Evolutionary conservation across 2,797 vertebrate genomes (phyloP).

Genomic region (Rhinogobio ventralis): DNA sequence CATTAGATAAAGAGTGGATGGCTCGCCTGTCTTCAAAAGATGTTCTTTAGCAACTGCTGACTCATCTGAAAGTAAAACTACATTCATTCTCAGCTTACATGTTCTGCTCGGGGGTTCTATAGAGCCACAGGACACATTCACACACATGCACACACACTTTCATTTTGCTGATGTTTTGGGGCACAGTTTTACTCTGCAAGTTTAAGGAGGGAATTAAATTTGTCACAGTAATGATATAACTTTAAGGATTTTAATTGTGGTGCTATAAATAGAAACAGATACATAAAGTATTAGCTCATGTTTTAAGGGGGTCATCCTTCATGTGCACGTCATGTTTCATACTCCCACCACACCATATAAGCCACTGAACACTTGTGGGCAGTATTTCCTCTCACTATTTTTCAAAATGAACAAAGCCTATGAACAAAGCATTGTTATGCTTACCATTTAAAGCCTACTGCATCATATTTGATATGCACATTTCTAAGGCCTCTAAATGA

Average conservation of each 20-base stretch:
- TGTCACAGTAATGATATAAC: neutral
- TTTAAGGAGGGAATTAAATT: neutral
- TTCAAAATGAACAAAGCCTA: neutral
- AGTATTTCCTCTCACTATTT: slow-evolving; percentile 23
- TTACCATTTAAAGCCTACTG: neutral
- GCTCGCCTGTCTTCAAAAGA: slow-evolving; percentile 51
- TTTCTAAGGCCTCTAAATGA: neutral
- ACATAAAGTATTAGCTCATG: neutral
- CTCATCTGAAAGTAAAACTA: slow-evolving; percentile 52
- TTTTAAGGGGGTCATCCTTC: neutral
- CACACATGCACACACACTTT: neutral
- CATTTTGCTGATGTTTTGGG: slow-evolving; percentile 12
- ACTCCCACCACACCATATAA: neutral
- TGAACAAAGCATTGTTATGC: neutral
- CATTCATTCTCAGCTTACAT: slow-evolving; percentile 42
- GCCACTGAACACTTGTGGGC: slow-evolving; percentile 14
- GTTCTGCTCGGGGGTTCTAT: slow-evolving; percentile 32
- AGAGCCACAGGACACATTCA: slow-evolving; percentile 17
- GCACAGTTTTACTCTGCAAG: neutral
- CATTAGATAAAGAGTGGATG: slow-evolving; percentile 59
- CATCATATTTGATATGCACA: neutral
- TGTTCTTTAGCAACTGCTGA: slow-evolving; percentile 55
- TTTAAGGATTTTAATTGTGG: neutral
- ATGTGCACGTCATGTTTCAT: neutral
- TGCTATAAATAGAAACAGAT: neutral